Percentiles rank a stretch among this genome's conserved stretches.
These are phyloP conservation scores for Miltochrista miniata DNA, from an alignment of 2,888 invertebrate species.

Conservation along the genomic window DNA sequence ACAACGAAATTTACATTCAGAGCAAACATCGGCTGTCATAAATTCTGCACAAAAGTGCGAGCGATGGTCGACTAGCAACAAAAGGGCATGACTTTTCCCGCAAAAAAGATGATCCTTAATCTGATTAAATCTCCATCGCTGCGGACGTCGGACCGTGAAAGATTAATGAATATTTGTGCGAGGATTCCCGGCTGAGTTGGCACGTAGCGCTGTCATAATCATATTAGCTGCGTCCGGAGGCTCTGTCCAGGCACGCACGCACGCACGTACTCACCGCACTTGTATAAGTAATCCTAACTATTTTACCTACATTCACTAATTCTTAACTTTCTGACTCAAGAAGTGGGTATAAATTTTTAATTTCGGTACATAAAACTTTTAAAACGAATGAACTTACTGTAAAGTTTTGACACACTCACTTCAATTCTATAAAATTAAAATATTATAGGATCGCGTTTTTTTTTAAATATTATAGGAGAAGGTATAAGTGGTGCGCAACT, in stretches of 20 bases:
- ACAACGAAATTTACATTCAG: conserved; percentile 74
- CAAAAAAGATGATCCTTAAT: conserved; percentile 84
- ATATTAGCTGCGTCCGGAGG: conserved; percentile 79
- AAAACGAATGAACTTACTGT: too few relatives aligned
- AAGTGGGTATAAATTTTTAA: neutral
- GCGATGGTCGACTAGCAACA: conserved; percentile 78
- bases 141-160: conserved; percentile 83
- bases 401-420: too few relatives aligned
- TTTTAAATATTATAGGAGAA: too few relatives aligned
- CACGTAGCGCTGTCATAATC: conserved; percentile 83
- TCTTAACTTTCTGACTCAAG: neutral
- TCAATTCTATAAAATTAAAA: too few relatives aligned
- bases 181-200: conserved; percentile 80
- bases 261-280: conserved; percentile 46
- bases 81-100: conserved; percentile 81
- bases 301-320: conserved; percentile 3
- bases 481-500: too few relatives aligned
- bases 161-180: conserved; percentile 84
- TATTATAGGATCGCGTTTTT: too few relatives aligned
- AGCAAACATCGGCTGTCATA: conserved; percentile 75
- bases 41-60: conserved; percentile 80
- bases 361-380: too few relatives aligned
- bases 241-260: conserved; percentile 70
- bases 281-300: conserved; percentile 47
- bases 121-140: conserved; percentile 84